Evolutionary conservation across 2,888 invertebrate species (phyloP).

Genomic region (Falcaria lacertinaria): DNA sequence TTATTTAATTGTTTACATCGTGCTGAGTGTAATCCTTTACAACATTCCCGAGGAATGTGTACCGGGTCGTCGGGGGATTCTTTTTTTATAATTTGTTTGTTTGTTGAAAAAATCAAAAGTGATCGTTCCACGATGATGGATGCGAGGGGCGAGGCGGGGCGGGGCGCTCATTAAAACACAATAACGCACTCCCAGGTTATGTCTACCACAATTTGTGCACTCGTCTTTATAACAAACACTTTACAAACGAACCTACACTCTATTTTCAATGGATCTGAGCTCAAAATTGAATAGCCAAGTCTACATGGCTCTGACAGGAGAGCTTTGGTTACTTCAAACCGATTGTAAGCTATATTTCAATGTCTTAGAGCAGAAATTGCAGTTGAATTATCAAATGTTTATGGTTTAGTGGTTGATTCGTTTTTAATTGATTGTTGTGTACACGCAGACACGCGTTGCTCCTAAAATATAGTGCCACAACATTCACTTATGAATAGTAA

Average conservation of each 20-base stretch:
- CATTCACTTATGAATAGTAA: neutral
- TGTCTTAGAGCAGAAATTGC: neutral
- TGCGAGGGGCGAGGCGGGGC: conserved; percentile 56
- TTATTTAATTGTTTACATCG: too few species aligned
- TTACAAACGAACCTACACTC: conserved; percentile 13
- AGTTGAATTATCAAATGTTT: conserved; percentile 14
- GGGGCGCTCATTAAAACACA: conserved; percentile 74
- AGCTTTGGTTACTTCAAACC: neutral
- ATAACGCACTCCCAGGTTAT: conserved; percentile 63
- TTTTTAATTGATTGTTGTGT: conserved; percentile 59
- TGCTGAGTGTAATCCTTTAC: too few species aligned
- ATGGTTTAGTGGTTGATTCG: conserved; percentile 56
- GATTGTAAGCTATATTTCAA: neutral
- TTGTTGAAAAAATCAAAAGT: conserved; percentile 35
- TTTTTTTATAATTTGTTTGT: conserved; percentile 44
- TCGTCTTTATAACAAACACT: conserved; percentile 51
- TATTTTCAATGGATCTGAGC: conserved; percentile 1
- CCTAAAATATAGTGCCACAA: neutral
- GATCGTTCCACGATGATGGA: conserved; percentile 57
- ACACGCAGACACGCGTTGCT: conserved; percentile 20
- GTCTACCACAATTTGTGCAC: conserved; percentile 70
- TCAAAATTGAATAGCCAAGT: neutral
- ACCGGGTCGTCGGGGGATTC: conserved; percentile 63
- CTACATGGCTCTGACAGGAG: neutral
- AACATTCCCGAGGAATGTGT: too few species aligned